Evolutionary conservation across 2,888 invertebrate genomes (phyloP).

Genomic region (Sinhomidia bicolor): DNA sequence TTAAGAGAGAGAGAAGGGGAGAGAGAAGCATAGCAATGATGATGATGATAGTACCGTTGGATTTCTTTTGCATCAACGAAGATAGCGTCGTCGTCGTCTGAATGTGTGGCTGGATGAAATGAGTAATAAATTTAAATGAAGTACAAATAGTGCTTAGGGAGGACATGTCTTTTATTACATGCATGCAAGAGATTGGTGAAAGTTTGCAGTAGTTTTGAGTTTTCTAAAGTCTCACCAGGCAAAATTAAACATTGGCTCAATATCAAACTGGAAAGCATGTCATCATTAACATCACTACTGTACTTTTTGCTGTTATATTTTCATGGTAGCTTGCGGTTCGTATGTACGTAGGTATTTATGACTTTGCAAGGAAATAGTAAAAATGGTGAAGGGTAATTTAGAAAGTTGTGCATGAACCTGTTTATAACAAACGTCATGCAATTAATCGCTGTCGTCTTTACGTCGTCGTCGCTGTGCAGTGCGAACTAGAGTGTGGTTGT

Average conservation of each 20-base stretch:
- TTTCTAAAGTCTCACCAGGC: neutral
- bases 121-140: slow-evolving; percentile 8
- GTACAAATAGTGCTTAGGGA: neutral
- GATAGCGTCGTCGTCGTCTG: neutral
- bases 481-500: no score
- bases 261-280: neutral
- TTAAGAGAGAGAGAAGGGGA: neutral
- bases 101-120: neutral
- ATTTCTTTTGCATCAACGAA: neutral
- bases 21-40: no score
- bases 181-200: neutral
- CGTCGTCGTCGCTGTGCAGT: no score
- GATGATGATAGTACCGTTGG: neutral
- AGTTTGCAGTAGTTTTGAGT: neutral
- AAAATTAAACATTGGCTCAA: neutral
- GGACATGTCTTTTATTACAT: neutral
- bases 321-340: no score
- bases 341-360: neutral
- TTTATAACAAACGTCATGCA: neutral
- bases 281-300: neutral
- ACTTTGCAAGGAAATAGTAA: neutral
- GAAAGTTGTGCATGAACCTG: neutral
- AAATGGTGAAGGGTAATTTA: neutral
- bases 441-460: neutral
- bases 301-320: neutral